Evolutionary conservation across 2,888 invertebrate species (phyloP), one percentile per base, ranked within the genome.

Genomic region (Lapara coniferarum): DNA sequence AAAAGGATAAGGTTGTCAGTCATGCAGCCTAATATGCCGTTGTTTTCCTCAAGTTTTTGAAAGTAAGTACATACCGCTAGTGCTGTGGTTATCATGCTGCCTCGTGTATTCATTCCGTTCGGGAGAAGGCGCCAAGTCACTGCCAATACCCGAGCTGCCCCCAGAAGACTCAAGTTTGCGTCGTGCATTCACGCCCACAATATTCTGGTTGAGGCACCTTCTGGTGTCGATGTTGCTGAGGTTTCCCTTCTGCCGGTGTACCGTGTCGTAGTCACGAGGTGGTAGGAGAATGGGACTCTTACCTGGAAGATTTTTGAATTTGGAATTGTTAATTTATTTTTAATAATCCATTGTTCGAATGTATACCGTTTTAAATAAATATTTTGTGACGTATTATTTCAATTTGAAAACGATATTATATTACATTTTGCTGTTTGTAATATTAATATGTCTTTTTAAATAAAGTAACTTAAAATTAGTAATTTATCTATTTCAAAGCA

Each of bases 261-360:
- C 97, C 0, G 98, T 98, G 89, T 99, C 98, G 92, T 99, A 99
- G 89, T 99, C 99, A 46, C 98, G 95, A 0, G 99, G 98, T 0
- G 99, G 99, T 72, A 99, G 92, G 30, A 99, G 94, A 68, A 99
- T 95, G 0, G 98, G 98, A 8, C 95, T 95, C 71, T 94, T 93
- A 14, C 93, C 93, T 89, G 91, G 89, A 82, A 69, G 66, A 69
- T 14, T 37, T 72, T 49, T 59, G 46, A 49, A 49, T 63, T 49
- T 49, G 8, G 59, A 59, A 63, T 63, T 46, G 12, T 19, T 63
- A 19, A 49, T 19, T 13, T 46, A 49, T 63, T n/a, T 4, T 13
- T 10, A 19, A 19, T 13, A 19, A 7, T 49, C 13, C 10, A 16
- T 49, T 3, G 1, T 4, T 13, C 13, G 1, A 10, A 10, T n/a